Evolutionary conservation across 1,140 invertebrate genomes (phyloP), one percentile per base, ranked within the genome.

Genomic region (Drosophila nasuta): DNA sequence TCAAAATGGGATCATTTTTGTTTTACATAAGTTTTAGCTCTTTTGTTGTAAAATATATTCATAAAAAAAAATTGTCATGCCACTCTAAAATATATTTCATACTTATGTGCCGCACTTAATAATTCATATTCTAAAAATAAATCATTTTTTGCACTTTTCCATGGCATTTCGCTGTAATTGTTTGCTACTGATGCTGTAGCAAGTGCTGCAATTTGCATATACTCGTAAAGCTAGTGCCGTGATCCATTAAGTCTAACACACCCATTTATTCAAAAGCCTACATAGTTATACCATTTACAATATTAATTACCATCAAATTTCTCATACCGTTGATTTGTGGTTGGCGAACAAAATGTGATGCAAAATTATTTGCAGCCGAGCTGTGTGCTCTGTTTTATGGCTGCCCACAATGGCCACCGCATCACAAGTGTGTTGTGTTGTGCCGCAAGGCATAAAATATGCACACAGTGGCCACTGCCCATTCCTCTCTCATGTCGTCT

Each of bases 231-330:
- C 35, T 38, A 8, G 6, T 10, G 72, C 59, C 52, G 46, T 43
- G 66, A 75, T 67, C 71, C 49, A 75, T 75, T 75, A 70, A 75
- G 28, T 70, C 43, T 67, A 75, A 33, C 72, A 70, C 49, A 75
- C 25, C 58, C 72, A 70, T 75, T 63, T 70, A 69, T 70, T 67
- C 58, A 74, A 63, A 63, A 74, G 63, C 70, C 66, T 54, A 70
- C 59, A 57, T 51, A 70, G 66, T 70, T 75, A 63, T 70, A 75
- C 49, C 63, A 43, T 83, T 88, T 88, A 79, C 83, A 86, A 86
- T 88, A 88, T 88, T 88, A 88, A 88, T 88, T 88, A 89, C 83
- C 85, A 83, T 80, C 80, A 83, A 88, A 88, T 88, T 83, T 88
- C 80, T 88, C 83, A 83, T 88, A 63, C 83, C 81, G 85, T 70